Base-by-base conservation (phyloP, 2,888 invertebrate genomes). In the Euclidia mi region DNA sequence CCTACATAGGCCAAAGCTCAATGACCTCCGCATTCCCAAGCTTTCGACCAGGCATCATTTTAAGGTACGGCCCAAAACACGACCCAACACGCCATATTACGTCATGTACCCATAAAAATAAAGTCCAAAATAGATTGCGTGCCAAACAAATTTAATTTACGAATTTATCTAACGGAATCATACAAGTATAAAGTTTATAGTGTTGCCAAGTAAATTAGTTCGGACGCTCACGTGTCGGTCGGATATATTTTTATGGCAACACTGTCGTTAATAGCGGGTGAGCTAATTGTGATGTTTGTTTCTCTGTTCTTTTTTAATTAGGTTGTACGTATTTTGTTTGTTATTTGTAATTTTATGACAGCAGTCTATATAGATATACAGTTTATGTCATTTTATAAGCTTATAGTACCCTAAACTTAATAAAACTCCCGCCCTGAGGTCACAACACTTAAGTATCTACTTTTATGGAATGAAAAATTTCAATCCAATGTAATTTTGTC, bases 81-180 rank as follows among this genome's bases (percentile, higher is more conserved):
- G 32, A 58, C 40, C 15, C 40, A 65, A 70, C 78, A 71, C 52
- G 60, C 69, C 2, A 83, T 79, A 79, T 67, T 78, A 71, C 59
- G 57, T 74, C 84, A 66, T 83, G 76, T 40, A n/a, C 1, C 6
- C 0, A 31, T 45, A 28, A 32, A 34, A 32, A 71, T 83, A 87
- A 65, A 78, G 80, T 62, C 46, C 52, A 78, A 55, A 82, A 65
- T 89, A 52, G 73, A 49, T 61, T 81, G 83, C 59, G 40, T 28
- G 44, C 11, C 15, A 17, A 42, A 73, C 20, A 25, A 89, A 89
- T 90, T 91, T 92, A 93, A 92, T 92, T 92, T 92, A 90, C 88
- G 88, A 88, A 92, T 91, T 92, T 92, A 91, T 93, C 91, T 91
- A 89, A 84, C 78, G 85, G 89, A 90, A 92, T 92, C 91, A 89